Conservation (phyloP, 23 tunicate species). For the Trididemnum nubilum region DNA sequence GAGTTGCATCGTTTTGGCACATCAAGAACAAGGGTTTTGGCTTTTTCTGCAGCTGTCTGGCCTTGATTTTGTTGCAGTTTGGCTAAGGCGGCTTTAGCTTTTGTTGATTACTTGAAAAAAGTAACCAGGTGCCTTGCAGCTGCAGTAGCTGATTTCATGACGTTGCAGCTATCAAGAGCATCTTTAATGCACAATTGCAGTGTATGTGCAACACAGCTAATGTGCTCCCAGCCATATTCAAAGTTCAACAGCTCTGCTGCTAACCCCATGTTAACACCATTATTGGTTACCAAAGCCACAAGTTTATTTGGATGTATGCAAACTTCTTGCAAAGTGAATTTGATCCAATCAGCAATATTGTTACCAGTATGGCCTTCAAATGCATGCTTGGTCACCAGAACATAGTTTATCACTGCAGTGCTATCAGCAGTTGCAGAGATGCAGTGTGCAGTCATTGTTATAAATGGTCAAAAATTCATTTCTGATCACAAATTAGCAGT, state of each 20-base stretch:
- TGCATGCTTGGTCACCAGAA: constrained; percentile 12
- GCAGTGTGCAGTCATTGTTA: background rate
- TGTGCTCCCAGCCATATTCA: background rate
- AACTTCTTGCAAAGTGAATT: background rate
- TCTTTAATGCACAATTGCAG: constrained; percentile 16
- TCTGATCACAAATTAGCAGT: background rate
- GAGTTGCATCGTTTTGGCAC: background rate
- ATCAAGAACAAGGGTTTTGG: background rate
- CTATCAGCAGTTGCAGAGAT: background rate
- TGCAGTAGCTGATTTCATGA: too few relatives aligned
- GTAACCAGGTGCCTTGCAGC: too few relatives aligned
- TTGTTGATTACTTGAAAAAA: too few relatives aligned
- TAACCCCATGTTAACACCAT: background rate
- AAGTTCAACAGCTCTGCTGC: background rate
- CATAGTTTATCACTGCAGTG: background rate
- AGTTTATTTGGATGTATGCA: background rate
- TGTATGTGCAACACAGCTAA: background rate
- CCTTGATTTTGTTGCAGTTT: background rate
- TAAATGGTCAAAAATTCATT: background rate
- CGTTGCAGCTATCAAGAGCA: too few relatives aligned
- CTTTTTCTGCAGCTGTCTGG: background rate
- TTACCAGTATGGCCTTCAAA: background rate
- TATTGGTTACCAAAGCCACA: background rate
- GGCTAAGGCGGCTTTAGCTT: too few relatives aligned
- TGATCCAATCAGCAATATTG: background rate